Percentiles rank a stretch among this genome's conserved stretches.
These are phyloP conservation scores for Paedocypris sp. DNA, from an alignment of 2,113 vertebrate species.

Conservation along the genomic window DNA sequence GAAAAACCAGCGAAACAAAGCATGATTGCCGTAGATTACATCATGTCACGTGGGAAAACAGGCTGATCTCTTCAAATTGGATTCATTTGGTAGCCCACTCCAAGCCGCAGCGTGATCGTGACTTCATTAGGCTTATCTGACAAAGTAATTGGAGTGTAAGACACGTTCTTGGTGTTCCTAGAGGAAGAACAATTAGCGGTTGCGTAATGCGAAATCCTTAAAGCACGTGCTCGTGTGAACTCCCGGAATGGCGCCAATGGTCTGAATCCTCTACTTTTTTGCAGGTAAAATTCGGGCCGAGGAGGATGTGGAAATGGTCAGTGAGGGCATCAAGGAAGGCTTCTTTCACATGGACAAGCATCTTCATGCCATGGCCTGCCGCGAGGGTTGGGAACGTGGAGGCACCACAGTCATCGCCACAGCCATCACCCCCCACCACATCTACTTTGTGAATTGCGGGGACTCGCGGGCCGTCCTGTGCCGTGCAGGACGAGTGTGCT, in stretches of 20 bases:
- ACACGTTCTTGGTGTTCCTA: background rate
- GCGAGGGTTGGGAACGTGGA: conserved; percentile 60
- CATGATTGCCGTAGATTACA: conserved; percentile 4
- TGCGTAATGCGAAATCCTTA: background rate
- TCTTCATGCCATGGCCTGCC: conserved; percentile 53
- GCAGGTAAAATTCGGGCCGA: conserved; percentile 55
- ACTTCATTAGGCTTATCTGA: background rate
- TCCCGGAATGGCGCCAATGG: background rate
- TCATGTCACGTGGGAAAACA: background rate
- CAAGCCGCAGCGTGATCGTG: background rate
- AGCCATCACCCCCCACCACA: conserved; percentile 60
- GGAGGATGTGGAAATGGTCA: conserved; percentile 53
- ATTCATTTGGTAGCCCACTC: background rate
- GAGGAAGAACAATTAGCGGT: background rate
- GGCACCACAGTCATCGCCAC: conserved; percentile 63
- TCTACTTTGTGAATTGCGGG: conserved; percentile 70
- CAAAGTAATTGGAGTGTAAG: background rate
- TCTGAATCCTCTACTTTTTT: background rate
- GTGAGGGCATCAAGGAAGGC: conserved; percentile 50
- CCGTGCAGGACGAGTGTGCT: conserved; percentile 56
- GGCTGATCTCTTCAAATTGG: background rate
- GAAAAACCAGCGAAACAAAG: background rate
- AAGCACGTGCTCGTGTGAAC: background rate
- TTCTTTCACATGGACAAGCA: conserved; percentile 65
- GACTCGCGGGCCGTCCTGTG: conserved; percentile 69